Base-by-base conservation (phyloP, 2,797 vertebrate genomes). In the Acanthopagrus latus region DNA sequence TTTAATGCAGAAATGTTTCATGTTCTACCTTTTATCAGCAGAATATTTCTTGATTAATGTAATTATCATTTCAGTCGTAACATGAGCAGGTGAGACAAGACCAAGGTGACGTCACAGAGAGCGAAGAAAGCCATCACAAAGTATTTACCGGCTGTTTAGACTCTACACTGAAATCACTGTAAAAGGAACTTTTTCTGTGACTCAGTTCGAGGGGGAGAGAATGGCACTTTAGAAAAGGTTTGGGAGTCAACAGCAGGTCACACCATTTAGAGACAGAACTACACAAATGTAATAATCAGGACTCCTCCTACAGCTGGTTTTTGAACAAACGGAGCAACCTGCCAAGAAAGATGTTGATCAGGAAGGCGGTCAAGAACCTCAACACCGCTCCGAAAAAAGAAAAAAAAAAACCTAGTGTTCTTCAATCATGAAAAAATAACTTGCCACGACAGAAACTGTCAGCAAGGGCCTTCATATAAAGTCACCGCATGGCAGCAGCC, bases 321-420 rank as follows among this genome's bases (percentile, higher is more conserved):
- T 50, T 68, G 44, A 63, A 38, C 43, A 59, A 68, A 63, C 2
- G 1, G 18, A 65, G 25, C 14, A 23, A 68, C 41, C 56, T 82
- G 43, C 74, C 63, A 75, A 80, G 44, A 78, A 66, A 65, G 73
- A 67, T 47, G 18, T 64, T 50, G 10, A 73, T 74, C 64, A 29
- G 63, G 38, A 64, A 64, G 16, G 17, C 9, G 2, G 64, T 70
- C 74, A 73, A 66, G 52, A 80, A 77, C 27, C 55, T 72, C 56
- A 54, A 20, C 41, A 74, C 41, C 38, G 50, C 38, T 64, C 27
- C 57, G 44, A 65, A 33, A 33, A 7, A 29, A 25, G 3, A 47
- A 64, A 60, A 64, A 18, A 51, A 64, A 60, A 68, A 16, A 48
- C 48, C 41, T 62, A 74, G 44, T 23, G 47, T 69, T 77, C 56